Conservation (phyloP, 2,888 invertebrate genomes). For the Limulus polyphemus region DNA sequence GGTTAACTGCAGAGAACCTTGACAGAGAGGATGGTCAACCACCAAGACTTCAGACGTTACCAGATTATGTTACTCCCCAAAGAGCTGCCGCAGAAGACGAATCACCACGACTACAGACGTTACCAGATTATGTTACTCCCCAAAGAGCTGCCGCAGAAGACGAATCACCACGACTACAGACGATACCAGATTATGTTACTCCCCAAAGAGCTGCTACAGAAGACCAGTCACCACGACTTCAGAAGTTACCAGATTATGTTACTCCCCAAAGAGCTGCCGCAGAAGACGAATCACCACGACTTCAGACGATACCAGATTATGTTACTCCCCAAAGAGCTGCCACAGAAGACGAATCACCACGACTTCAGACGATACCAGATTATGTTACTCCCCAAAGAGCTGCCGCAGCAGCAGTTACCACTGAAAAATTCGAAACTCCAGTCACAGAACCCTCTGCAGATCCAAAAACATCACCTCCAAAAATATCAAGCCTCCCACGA, state of each 20-base stretch:
- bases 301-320: conserved; percentile 8
- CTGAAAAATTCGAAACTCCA: background rate
- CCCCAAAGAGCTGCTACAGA: background rate
- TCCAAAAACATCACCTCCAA: background rate
- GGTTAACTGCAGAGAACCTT: conserved; percentile 6
- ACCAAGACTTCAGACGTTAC: conserved; percentile 5
- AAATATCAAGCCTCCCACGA: background rate
- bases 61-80: conserved; percentile 11
- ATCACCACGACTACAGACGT: background rate
- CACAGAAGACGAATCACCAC: background rate
- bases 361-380: background rate
- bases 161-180: background rate
- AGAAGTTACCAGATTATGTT: conserved; percentile 9
- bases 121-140: no score
- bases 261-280: conserved; percentile 10
- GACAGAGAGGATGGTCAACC: background rate
- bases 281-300: background rate
- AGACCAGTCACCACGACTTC: background rate
- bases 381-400: background rate
- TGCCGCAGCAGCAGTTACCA: background rate
- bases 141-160: background rate
- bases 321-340: conserved; percentile 10
- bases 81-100: conserved; percentile 2
- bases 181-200: no score
- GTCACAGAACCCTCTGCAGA: background rate